These are phyloP conservation scores for Laterallus jamaicensis DNA, from an alignment of 2,113 vertebrate species.

Conservation along the genomic window DNA sequence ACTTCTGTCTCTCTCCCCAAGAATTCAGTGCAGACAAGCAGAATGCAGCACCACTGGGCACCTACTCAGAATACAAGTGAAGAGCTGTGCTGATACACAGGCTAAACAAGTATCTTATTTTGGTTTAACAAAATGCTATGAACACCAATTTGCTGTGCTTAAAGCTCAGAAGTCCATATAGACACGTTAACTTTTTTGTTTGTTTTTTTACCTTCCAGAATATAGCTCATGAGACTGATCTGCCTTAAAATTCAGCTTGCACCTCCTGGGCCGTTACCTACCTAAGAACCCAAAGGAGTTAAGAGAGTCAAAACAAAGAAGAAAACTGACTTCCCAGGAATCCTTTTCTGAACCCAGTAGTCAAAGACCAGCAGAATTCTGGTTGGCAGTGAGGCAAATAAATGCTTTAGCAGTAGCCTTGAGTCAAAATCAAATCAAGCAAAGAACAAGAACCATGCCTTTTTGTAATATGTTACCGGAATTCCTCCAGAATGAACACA, in stretches of 20 bases:
- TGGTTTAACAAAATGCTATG: neutral
- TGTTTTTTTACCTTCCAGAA: neutral
- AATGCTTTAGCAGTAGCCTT: neutral
- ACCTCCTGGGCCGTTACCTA: neutral
- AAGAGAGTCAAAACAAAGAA: neutral
- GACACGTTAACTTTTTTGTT: neutral
- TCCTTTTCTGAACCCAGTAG: neutral
- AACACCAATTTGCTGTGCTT: neutral
- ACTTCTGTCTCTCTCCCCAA: neutral
- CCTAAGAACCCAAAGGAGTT: neutral
- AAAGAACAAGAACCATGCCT: neutral
- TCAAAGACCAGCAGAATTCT: neutral
- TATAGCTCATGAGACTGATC: neutral
- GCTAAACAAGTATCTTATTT: neutral
- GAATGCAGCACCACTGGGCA: neutral
- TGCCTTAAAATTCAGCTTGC: neutral
- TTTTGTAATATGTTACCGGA: neutral
- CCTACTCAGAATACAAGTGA: neutral
- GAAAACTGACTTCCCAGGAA: neutral
- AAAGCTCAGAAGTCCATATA: neutral
- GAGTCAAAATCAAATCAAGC: neutral
- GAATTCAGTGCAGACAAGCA: neutral
- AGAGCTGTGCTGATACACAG: neutral
- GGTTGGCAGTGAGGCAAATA: neutral
- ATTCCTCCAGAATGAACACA: neutral